Evolutionary conservation across 2,113 vertebrate species (phyloP).

Genomic region (Oryzias javanicus): DNA sequence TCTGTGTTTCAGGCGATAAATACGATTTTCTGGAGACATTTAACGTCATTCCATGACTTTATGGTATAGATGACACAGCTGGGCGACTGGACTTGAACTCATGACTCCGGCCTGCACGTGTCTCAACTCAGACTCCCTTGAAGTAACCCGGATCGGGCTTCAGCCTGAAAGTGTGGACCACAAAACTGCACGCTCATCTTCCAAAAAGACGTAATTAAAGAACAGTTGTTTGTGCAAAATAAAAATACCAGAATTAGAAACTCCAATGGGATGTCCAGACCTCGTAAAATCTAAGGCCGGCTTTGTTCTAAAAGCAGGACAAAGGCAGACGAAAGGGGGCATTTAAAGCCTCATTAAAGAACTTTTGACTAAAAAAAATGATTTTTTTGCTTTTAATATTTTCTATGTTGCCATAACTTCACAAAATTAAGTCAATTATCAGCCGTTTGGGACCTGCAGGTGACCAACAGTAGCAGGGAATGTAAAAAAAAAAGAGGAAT

Average conservation of each 20-base stretch:
- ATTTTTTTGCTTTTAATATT: too few species aligned
- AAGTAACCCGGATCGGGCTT: background rate
- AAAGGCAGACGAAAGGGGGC: constrained; percentile 41
- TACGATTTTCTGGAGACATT: too few species aligned
- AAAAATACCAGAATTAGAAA: constrained; percentile 51
- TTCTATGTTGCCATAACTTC: background rate
- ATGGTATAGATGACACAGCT: constrained; percentile 11
- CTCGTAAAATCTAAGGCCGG: constrained; percentile 17
- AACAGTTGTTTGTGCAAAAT: constrained; percentile 49
- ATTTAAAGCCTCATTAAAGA: constrained; percentile 32
- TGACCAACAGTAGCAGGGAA: background rate
- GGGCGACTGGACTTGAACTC: constrained; percentile 20
- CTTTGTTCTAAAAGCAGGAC: constrained; percentile 43
- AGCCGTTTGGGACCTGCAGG: background rate
- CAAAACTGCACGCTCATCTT: constrained; percentile 27
- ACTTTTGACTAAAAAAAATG: background rate
- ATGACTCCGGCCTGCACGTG: constrained; percentile 2
- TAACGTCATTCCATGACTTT: too few species aligned
- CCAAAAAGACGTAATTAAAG: constrained; percentile 53
- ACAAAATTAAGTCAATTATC: constrained; percentile 6
- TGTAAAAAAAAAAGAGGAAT: background rate
- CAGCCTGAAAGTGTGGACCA: constrained; percentile 7
- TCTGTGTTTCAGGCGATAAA: too few species aligned
- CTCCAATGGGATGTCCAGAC: constrained; percentile 47
- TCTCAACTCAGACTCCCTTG: constrained; percentile 5